Conservation (phyloP, 2,113 vertebrate genomes). For the Eidolon helvum region DNA sequence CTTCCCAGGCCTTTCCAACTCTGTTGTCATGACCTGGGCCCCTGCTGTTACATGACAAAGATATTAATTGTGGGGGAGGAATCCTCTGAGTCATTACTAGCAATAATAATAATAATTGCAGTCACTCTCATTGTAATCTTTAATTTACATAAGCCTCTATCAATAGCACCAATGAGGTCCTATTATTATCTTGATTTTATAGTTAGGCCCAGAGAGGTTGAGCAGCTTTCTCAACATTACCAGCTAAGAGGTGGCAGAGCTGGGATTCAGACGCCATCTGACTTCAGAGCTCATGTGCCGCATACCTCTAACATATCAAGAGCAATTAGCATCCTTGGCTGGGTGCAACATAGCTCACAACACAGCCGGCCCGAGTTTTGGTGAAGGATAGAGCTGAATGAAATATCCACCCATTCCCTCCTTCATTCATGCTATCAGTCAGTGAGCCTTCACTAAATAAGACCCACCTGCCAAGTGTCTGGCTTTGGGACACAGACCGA, state of each 20-base stretch:
- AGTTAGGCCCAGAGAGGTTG: background rate
- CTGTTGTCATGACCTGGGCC: conserved; percentile 6
- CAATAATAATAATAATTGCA: background rate
- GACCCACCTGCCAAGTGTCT: background rate
- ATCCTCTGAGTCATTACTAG: conserved; percentile 53
- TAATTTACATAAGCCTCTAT: background rate
- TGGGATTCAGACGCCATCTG: background rate
- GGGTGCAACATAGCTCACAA: background rate
- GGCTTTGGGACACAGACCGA: background rate
- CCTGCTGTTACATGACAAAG: background rate
- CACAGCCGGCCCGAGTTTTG: background rate
- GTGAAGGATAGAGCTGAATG: background rate
- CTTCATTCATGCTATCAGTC: background rate
- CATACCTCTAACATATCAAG: background rate
- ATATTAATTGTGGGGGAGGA: conserved; percentile 38
- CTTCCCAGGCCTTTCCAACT: conserved; percentile 34
- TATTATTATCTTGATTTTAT: background rate
- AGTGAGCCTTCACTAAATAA: background rate
- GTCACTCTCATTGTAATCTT: background rate
- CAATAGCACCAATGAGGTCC: background rate
- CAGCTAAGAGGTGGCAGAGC: background rate
- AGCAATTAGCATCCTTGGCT: background rate
- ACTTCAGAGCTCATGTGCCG: background rate
- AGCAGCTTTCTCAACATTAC: background rate
- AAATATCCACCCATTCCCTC: background rate